Base-by-base conservation (phyloP, 2,888 invertebrate genomes). In the Coelinius sp. region DNA sequence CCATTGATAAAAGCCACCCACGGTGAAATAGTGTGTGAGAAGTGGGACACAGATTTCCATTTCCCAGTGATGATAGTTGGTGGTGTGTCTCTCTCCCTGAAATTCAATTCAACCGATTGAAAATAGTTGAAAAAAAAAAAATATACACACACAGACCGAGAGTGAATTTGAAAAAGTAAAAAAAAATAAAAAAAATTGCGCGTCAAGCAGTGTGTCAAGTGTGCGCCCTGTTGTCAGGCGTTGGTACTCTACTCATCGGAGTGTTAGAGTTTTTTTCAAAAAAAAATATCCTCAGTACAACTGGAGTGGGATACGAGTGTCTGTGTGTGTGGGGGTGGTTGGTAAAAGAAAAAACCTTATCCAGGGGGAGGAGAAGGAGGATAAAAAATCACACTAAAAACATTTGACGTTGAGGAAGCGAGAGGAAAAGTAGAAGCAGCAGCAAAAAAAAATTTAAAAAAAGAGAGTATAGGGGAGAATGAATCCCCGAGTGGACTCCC, bases 171-270 rank as follows among this genome's bases (percentile, higher is more conserved):
- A 25, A 64, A 52, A 52, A 49, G 46, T 49, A 66, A 69, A 69
- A 70, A 52, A 25, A 64, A 52, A 52, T 35, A 56, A 62, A 66
- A 69, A 69, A 70, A 52, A 66, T 41, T 44, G 68, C 56, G 56
- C 52, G 67, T 68, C 67, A 63, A 68, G 71, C 68, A 46, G 46
- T 70, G 53, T 44, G 53, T 65, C 35, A 74, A 76, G 72, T 65
- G 73, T 41, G 31, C 56, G 63, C 59, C 66, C 66, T 75, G 71
- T 71, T 76, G 71, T 76, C 73, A 76, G 73, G 76, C 74, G 74
- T 70, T 75, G 65, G 64, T 24, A 63, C 69, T 52, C 59, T 44
- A 73, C 49, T 38, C 44, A 63, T 63, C 41, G 22, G 24, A 63
- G 63, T 63, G 63, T 44, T 44, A 46, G 31, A 31, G 25, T 35